Evolutionary conservation across 1,140 invertebrate genomes (phyloP).

Genomic region (Thaumetopoea pityocampa): DNA sequence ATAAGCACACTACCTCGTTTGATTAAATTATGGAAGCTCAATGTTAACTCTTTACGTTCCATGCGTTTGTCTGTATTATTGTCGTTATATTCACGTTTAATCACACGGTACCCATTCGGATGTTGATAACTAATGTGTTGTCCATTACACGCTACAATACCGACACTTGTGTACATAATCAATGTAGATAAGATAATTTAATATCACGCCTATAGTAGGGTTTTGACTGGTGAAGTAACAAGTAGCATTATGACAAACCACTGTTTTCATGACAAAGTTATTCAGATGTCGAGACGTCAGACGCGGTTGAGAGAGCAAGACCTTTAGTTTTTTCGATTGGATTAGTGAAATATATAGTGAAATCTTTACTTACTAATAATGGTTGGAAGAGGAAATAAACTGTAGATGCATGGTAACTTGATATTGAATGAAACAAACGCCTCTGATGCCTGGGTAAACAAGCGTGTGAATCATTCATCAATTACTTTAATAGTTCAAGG

Average conservation of each 20-base stretch:
- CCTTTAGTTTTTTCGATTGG: slow-evolving; percentile 19
- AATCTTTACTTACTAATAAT: slow-evolving; percentile 53
- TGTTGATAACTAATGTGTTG: slow-evolving; percentile 51
- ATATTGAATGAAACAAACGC: slow-evolving; percentile 3
- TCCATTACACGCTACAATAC: slow-evolving; percentile 52
- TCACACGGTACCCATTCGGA: slow-evolving; percentile 36
- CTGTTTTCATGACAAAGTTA: slow-evolving; percentile 16
- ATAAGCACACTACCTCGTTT: slow-evolving; percentile 59
- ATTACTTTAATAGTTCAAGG: slow-evolving; percentile 7
- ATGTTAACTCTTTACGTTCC: slow-evolving; percentile 63
- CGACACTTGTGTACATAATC: slow-evolving; percentile 70
- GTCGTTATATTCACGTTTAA: slow-evolving; percentile 23
- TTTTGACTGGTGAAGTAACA: slow-evolving; percentile 18
- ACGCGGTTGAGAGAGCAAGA: slow-evolving; percentile 16
- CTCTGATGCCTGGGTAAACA: slow-evolving; percentile 8
- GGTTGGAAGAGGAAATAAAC: slow-evolving; percentile 12
- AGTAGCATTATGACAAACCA: slow-evolving; percentile 21
- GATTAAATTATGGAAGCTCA: slow-evolving; percentile 70
- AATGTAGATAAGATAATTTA: slow-evolving; percentile 61
- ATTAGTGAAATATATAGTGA: slow-evolving; percentile 29
- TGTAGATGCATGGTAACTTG: slow-evolving; percentile 1
- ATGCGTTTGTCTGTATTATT: slow-evolving; percentile 39
- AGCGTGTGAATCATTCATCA: slow-evolving; percentile 10
- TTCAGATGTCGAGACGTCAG: slow-evolving; percentile 14
- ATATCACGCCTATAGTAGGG: slow-evolving; percentile 28